A percentile compares a stretch with the other conserved stretches of the same genome.
phyloP scores from a whole-genome alignment of 2,797 vertebrate species.

The Thalassophryne amazonica region DNA sequence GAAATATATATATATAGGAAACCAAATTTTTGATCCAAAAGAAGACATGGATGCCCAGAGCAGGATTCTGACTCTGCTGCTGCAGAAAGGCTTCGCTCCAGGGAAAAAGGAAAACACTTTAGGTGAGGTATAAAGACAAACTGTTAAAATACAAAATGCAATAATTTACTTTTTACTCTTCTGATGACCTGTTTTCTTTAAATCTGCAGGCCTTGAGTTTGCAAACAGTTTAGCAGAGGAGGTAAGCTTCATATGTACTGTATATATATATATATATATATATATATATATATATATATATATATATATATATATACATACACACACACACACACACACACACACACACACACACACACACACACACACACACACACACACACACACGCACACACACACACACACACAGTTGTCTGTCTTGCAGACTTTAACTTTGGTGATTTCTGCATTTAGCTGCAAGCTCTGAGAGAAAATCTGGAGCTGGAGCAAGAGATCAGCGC shows the following conservation, averaged over 20 bases:
- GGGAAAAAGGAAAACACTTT: conserved; percentile 52
- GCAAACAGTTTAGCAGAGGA: conserved; percentile 62
- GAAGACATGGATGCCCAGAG: conserved; percentile 63
- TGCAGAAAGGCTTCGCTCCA: conserved; percentile 65
- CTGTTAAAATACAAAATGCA: neutral
- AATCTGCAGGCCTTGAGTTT: conserved; percentile 63
- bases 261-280: no score
- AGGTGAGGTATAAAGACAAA: conserved; percentile 48
- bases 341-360: no score
- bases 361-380: no score
- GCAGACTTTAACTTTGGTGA: conserved; percentile 9
- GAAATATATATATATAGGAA: conserved; percentile 49
- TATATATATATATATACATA: no score
- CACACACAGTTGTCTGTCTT: neutral
- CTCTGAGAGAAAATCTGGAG: conserved; percentile 62
- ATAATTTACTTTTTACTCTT: neutral
- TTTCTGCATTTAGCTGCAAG: conserved; percentile 57
- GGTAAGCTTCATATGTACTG: conserved; percentile 56
- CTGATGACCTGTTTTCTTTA: conserved; percentile 6
- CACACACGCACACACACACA: no score
- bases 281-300: no score
- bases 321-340: no score
- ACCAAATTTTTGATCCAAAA: conserved; percentile 54
- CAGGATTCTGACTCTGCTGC: conserved; percentile 71
- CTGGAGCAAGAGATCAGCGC: conserved; percentile 63